These are phyloP conservation scores for Trissolcus basalis DNA, from an alignment of 1,140 invertebrate genomes.

Conservation along the genomic window DNA sequence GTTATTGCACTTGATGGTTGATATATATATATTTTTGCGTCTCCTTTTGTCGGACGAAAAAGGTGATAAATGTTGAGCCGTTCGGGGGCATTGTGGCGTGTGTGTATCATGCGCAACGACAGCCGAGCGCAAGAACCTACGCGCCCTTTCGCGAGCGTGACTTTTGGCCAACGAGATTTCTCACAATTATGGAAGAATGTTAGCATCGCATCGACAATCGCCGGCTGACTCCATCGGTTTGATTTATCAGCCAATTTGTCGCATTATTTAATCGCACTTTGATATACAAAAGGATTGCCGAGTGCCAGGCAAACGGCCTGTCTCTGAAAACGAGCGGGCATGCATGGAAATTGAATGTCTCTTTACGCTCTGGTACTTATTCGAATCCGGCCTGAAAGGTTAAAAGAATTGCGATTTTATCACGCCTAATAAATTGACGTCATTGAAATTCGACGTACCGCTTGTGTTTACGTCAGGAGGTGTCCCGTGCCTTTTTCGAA, in stretches of 20 bases:
- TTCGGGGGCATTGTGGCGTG: no score
- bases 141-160: no score
- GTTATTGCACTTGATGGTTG: no score
- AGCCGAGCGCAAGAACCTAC: no score
- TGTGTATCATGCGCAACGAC: no score
- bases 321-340: conserved; percentile 1
- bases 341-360: conserved; percentile 30
- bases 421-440: conserved; percentile 37
- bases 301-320: conserved; percentile 24
- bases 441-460: conserved; percentile 26
- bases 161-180: conserved; percentile 12
- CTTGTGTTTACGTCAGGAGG: conserved; percentile 13
- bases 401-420: conserved; percentile 42
- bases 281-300: conserved; percentile 21
- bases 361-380: conserved; percentile 36
- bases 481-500: conserved; percentile 5
- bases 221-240: conserved; percentile 4
- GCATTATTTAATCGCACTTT: conserved; percentile 11
- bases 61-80: no score
- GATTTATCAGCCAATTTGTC: conserved; percentile 30
- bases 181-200: conserved; percentile 19
- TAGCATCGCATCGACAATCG: not conserved
- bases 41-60: no score
- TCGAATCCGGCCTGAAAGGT: conserved; percentile 42
- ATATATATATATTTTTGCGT: no score